phyloP scores from a whole-genome alignment of 2,797 vertebrate genomes.

The Sparus aurata region DNA sequence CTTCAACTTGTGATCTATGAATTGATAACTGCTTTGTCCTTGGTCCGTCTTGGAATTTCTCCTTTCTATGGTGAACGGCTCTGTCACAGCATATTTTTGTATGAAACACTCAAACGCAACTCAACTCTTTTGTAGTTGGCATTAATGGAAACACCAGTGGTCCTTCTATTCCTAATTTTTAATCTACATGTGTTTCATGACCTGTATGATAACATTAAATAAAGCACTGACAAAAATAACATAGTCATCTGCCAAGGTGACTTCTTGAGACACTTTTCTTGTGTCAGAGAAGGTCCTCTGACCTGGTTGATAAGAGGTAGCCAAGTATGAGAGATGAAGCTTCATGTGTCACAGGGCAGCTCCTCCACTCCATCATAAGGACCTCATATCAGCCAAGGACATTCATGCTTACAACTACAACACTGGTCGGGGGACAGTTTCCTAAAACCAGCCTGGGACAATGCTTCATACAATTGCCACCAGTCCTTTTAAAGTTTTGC shows the following conservation, averaged over 20 bases:
- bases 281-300: conserved; percentile 73
- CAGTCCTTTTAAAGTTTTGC: conserved; percentile 6
- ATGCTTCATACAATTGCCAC: background rate
- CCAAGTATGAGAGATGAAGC: conserved; percentile 78
- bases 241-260: conserved; percentile 77
- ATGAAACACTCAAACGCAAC: conserved; percentile 40
- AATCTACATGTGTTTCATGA: conserved; percentile 47
- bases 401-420: conserved; percentile 53
- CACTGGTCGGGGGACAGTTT: conserved; percentile 22
- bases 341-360: conserved; percentile 75
- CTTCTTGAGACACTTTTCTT: conserved; percentile 65
- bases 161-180: conserved; percentile 36
- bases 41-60: conserved; percentile 41
- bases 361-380: conserved; percentile 78
- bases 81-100: conserved; percentile 26
- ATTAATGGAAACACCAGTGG: conserved; percentile 36
- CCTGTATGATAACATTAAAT: conserved; percentile 18
- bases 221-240: conserved; percentile 32
- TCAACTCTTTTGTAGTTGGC: conserved; percentile 34
- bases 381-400: conserved; percentile 79
- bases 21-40: conserved; percentile 57
- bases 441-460: conserved; percentile 19
- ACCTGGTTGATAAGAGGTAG: conserved; percentile 76
- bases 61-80: conserved; percentile 46
- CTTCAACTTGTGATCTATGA: conserved; percentile 40